phyloP scores from a whole-genome alignment of 2,797 vertebrate species.

The Mico argentatus region DNA sequence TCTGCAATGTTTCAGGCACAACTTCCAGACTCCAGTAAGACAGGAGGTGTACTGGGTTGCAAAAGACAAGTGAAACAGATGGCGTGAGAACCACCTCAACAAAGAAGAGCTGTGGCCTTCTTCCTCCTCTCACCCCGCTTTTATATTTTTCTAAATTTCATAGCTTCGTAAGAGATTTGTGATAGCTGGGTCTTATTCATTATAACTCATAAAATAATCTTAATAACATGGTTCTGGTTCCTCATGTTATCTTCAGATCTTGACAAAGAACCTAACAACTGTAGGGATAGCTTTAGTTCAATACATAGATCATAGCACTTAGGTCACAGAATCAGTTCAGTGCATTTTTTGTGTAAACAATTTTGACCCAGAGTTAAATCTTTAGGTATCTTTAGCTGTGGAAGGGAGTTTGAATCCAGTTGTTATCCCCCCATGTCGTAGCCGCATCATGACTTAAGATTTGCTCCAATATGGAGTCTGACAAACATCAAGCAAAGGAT shows the following conservation, averaged over 20 bases:
- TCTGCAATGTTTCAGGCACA: neutral
- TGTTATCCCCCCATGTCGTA: neutral
- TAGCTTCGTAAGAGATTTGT: neutral
- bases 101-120: neutral
- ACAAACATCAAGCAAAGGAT: neutral
- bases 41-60: neutral
- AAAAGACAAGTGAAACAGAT: slow-evolving; percentile 23
- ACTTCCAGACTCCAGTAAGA: neutral
- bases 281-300: neutral
- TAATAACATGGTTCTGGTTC: neutral
- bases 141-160: neutral
- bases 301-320: neutral
- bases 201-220: neutral
- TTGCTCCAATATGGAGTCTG: neutral
- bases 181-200: neutral
- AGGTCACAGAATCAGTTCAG: neutral
- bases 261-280: neutral
- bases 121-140: neutral
- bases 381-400: neutral
- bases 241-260: neutral
- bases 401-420: neutral
- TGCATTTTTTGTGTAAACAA: neutral
- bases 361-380: neutral
- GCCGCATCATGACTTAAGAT: neutral
- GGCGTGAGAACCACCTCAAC: neutral